phyloP scores from a whole-genome alignment of 2,888 invertebrate genomes.

The Sphaeridia pumilis region DNA sequence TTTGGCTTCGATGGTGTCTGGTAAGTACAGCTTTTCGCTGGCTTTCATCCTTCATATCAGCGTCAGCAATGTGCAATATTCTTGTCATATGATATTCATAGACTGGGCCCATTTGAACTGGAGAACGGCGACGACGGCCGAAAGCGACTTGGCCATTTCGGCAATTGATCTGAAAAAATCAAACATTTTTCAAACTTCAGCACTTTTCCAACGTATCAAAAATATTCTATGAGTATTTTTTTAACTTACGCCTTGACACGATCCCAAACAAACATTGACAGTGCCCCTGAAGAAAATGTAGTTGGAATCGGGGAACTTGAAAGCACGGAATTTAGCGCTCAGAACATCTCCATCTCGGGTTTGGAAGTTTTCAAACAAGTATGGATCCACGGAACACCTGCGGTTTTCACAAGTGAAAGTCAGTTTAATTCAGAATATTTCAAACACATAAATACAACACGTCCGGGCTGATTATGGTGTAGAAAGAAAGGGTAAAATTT shows the following conservation, averaged over 20 bases:
- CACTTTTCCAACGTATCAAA: too few species aligned
- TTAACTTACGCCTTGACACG: constrained; percentile 67
- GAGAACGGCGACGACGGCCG: constrained; percentile 57
- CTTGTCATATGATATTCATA: constrained; percentile 10
- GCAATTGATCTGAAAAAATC: constrained; percentile 57
- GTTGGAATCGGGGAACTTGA: constrained; percentile 86
- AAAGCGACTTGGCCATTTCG: constrained; percentile 75
- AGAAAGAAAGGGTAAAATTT: too few species aligned
- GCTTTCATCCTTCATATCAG: constrained; percentile 3
- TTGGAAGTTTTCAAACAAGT: constrained; percentile 82
- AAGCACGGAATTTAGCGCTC: constrained; percentile 78
- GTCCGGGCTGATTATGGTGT: too few species aligned
- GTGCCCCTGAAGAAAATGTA: constrained; percentile 87
- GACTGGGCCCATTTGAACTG: constrained; percentile 39
- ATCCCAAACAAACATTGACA: constrained; percentile 79
- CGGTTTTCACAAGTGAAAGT: too few species aligned
- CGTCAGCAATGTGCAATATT: constrained; percentile 4
- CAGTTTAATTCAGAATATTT: too few species aligned
- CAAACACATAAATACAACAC: too few species aligned
- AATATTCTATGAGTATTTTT: too few species aligned
- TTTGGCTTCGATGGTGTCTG: neutral
- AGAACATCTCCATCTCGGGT: constrained; percentile 74
- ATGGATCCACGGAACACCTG: constrained; percentile 84
- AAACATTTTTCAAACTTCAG: too few species aligned
- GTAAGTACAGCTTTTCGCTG: constrained; percentile 3